These are phyloP conservation scores for Archivesica marissinica DNA, from an alignment of 1,140 invertebrate species.

Conservation along the genomic window DNA sequence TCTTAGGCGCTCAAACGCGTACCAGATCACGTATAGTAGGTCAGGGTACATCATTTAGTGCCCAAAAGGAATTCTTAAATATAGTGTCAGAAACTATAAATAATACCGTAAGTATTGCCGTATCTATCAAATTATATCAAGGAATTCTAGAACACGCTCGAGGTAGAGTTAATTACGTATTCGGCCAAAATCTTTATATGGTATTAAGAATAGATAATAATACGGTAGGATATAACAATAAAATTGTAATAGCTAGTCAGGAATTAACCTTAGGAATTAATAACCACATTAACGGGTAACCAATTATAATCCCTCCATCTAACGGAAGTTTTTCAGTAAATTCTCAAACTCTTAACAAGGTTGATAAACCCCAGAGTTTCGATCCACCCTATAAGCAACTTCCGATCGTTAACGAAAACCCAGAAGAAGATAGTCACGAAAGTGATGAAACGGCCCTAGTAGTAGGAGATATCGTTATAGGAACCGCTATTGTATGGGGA, in stretches of 20 bases:
- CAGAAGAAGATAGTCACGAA: too few species aligned
- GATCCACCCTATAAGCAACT: too few species aligned
- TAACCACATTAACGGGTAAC: not conserved
- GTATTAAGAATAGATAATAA: not conserved
- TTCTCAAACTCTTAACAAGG: too few species aligned
- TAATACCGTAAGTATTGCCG: slow-evolving; percentile 15
- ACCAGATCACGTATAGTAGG: slow-evolving; percentile 14
- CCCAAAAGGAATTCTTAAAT: slow-evolving; percentile 40
- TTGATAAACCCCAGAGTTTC: too few species aligned
- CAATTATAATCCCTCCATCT: too few species aligned
- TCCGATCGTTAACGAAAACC: too few species aligned
- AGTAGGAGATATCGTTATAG: too few species aligned
- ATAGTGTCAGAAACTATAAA: slow-evolving; percentile 28
- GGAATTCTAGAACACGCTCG: slow-evolving; percentile 34
- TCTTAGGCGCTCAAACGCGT: slow-evolving; percentile 46
- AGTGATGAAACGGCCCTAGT: too few species aligned
- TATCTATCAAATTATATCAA: slow-evolving; percentile 10
- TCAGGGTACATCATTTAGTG: slow-evolving; percentile 45
- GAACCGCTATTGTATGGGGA: too few species aligned
- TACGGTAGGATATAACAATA: slow-evolving; percentile 14
- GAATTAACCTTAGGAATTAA: slow-evolving; percentile 13
- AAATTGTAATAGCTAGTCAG: slow-evolving; percentile 36
- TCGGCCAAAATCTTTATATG: slow-evolving; percentile 15
- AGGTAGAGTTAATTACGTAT: slow-evolving; percentile 46
- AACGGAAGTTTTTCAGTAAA: too few species aligned